Evolutionary conservation across 1,140 invertebrate species (phyloP), one percentile per base, ranked within the genome.

Genomic region (Bicyclus anynana): DNA sequence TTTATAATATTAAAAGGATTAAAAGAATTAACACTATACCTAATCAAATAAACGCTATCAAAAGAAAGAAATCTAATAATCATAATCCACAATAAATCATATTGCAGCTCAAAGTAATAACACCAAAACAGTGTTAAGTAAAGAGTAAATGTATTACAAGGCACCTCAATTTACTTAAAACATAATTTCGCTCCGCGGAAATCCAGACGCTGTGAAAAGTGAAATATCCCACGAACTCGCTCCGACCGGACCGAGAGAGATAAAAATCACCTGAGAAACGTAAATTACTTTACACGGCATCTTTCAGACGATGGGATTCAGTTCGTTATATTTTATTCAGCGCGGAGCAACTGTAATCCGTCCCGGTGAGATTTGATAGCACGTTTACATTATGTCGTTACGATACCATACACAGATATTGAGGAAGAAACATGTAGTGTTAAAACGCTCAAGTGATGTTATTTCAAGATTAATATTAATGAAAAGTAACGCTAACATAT

Each of bases 311-410:
- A 51, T 55, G 47, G 53, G 48, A 55, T 55, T 47, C 53, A 50
- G 46, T 61, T 61, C 52, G 47, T 61, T 55, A 61, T 54, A 55
- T 55, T 61, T 61, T 61, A 61, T 61, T 61, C 59, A 54, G 50
- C 33, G 42, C 16, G 29, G 51, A 59, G 57, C 57, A 53, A 49
- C 57, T 49, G 57, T 59, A 59, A 59, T 59, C 57, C 57, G 51
- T 59, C 50, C 57, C 50, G 20, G 27, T n/a, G 51, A 59, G 57
- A 59, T 59, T 59, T 48, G 16, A 35, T 29, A 13, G 20, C 42
- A 37, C n/a, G 38, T 59, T 59, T 59, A 59, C 49, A 59, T 52
- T 27, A 2, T 10, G 13, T 13, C 0, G 0, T 2, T 21, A 59
- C 38, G 56, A 52, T 29, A 37, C 23, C 7, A 9, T 51, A 14